These are phyloP conservation scores for Steatocranus sp. DNA, from an alignment of 2,797 vertebrate species.

Conservation along the genomic window DNA sequence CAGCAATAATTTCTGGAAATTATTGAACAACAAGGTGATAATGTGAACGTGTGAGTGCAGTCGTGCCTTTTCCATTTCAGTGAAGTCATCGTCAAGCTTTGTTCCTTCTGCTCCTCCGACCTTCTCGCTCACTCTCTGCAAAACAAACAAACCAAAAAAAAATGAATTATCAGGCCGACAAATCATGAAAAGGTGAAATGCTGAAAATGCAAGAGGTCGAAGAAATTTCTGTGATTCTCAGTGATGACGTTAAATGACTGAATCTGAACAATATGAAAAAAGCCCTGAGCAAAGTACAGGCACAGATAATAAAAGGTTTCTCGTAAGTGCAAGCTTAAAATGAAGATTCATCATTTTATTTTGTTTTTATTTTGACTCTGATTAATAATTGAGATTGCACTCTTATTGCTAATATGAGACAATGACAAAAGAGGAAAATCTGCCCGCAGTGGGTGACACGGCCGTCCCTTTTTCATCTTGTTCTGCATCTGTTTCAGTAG, in stretches of 20 bases:
- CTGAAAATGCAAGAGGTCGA: not conserved
- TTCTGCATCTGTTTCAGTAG: not conserved
- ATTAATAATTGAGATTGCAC: not conserved
- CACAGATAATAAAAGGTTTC: not conserved
- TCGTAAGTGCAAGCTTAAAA: not conserved
- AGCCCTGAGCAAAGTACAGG: not conserved
- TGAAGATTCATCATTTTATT: not conserved
- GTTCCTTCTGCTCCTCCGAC: conserved; percentile 95
- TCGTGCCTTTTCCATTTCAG: conserved; percentile 92
- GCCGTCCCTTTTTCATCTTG: not conserved
- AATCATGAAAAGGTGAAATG: not conserved
- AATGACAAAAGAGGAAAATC: not conserved
- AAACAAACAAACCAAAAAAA: conserved; percentile 14
- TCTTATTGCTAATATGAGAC: not conserved
- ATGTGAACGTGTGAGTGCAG: not conserved
- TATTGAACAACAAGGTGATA: not conserved
- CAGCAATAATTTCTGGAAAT: not conserved
- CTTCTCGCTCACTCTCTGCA: conserved; percentile 95
- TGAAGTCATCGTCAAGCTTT: conserved; percentile 91
- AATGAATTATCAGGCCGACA: not conserved
- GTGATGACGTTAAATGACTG: not conserved
- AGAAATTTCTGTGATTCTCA: not conserved
- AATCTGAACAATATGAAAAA: not conserved
- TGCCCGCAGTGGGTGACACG: not conserved
- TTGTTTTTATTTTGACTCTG: not conserved